Evolutionary conservation across 1,140 invertebrate genomes (phyloP).

Genomic region (Diploscapter pachys): DNA sequence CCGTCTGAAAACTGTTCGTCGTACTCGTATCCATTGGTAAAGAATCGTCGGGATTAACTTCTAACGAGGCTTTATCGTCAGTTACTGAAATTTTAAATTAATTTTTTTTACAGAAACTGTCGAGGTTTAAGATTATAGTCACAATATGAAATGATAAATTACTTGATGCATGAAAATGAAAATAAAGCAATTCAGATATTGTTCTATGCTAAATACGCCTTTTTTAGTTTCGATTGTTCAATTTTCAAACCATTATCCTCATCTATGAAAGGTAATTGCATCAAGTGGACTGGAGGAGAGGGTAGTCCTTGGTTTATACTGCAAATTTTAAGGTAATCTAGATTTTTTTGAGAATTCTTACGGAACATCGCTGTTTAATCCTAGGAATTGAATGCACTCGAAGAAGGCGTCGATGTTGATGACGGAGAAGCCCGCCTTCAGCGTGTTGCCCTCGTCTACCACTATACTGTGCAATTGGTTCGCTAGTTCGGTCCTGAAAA

Average conservation of each 20-base stretch:
- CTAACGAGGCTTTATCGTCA: no score
- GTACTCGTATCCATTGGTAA: no score
- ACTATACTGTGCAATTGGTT: constrained; percentile 8
- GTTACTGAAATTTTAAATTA: no score
- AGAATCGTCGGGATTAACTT: no score
- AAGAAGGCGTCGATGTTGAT: constrained; percentile 24
- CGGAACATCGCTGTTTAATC: not conserved
- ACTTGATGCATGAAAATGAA: no score
- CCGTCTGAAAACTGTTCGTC: no score
- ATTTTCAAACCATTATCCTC: constrained; percentile 1
- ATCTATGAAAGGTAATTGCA: constrained; percentile 24
- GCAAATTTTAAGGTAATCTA: not conserved
- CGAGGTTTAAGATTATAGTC: no score
- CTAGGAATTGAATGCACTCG: constrained; percentile 7
- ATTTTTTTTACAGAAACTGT: no score
- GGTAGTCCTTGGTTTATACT: constrained; percentile 21
- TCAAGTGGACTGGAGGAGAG: constrained; percentile 14
- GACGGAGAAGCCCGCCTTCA: constrained; percentile 19
- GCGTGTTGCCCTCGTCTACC: not conserved
- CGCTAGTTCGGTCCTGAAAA: constrained; percentile 11
- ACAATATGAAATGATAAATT: no score
- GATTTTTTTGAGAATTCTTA: not conserved
- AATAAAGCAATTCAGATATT: no score
- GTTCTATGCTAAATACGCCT: no score
- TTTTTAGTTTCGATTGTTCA: no score